A percentile compares a stretch with the other conserved stretches of the same genome.
These are phyloP conservation scores for Drosophila mimetica DNA, from an alignment of 2,888 invertebrate species.

Conservation along the genomic window DNA sequence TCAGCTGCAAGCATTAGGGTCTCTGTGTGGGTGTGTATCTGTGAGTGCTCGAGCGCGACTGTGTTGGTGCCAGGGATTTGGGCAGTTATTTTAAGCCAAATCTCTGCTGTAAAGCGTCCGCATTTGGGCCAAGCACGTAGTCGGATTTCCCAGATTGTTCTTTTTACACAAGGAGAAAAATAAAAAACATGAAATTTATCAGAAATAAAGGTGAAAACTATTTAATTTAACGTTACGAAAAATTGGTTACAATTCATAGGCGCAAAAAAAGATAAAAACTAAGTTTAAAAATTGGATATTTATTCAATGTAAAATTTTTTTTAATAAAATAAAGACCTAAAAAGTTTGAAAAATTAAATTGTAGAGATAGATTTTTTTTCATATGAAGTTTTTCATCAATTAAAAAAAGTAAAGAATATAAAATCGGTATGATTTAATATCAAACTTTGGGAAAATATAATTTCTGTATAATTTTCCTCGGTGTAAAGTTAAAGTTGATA, in stretches of 20 bases:
- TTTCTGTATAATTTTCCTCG: not conserved
- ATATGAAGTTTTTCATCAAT: not conserved
- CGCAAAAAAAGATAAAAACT: too few relatives aligned
- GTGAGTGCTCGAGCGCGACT: conserved; percentile 6
- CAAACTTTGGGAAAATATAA: too few relatives aligned
- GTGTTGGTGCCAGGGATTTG: conserved; percentile 33
- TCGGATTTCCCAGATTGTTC: conserved; percentile 12
- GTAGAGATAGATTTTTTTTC: too few relatives aligned
- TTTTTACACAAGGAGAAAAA: not conserved
- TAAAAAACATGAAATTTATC: not conserved
- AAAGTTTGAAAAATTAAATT: too few relatives aligned
- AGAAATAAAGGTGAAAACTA: not conserved
- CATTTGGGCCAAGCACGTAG: conserved; percentile 67
- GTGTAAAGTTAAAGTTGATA: not conserved
- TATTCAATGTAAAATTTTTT: too few relatives aligned
- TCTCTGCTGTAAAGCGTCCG: conserved; percentile 62
- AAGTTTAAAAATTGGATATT: too few relatives aligned
- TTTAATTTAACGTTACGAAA: too few relatives aligned
- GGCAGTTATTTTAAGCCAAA: conserved; percentile 72
- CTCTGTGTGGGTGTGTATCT: not conserved
- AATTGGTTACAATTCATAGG: too few relatives aligned
- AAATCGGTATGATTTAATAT: too few relatives aligned
- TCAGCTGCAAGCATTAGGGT: conserved; percentile 10
- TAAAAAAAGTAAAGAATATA: too few relatives aligned
- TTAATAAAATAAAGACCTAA: too few relatives aligned